Percentiles rank a stretch among this genome's conserved stretches.
phyloP scores from a whole-genome alignment of 2,113 vertebrate species.

The Ictidomys tridecemlineatus region DNA sequence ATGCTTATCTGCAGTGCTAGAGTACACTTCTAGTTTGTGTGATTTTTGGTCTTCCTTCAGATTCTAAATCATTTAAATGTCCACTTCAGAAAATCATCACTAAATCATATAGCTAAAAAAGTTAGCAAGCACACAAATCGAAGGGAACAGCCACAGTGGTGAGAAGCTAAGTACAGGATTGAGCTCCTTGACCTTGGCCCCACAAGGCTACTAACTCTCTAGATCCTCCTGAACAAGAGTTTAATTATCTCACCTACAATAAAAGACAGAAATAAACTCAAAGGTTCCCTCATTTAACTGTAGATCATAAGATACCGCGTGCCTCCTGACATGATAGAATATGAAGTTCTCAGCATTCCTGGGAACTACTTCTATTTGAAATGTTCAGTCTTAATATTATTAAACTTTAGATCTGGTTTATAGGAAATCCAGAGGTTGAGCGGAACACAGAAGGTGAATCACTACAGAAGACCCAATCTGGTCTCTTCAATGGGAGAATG shows the following conservation, averaged over 20 bases:
- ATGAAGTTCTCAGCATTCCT: background rate
- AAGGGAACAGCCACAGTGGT: background rate
- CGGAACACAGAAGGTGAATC: background rate
- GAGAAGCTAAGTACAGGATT: background rate
- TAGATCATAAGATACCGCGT: background rate
- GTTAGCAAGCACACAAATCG: background rate
- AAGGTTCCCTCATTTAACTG: background rate
- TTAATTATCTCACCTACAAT: background rate
- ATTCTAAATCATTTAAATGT: background rate
- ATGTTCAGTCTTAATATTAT: background rate
- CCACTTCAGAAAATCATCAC: background rate
- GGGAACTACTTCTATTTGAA: background rate
- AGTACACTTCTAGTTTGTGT: background rate
- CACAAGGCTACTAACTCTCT: background rate
- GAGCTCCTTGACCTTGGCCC: background rate
- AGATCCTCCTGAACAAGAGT: background rate
- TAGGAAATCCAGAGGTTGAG: background rate
- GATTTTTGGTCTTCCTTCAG: conserved; percentile 49
- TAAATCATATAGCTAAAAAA: background rate
- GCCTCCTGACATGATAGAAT: background rate
- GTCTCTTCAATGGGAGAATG: background rate
- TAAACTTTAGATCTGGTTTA: background rate
- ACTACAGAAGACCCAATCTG: too few relatives aligned
- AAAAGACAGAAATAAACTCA: background rate
- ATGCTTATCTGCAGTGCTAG: background rate